Base-by-base conservation (phyloP, 2,888 invertebrate genomes). In the Agonum fuliginosum region DNA sequence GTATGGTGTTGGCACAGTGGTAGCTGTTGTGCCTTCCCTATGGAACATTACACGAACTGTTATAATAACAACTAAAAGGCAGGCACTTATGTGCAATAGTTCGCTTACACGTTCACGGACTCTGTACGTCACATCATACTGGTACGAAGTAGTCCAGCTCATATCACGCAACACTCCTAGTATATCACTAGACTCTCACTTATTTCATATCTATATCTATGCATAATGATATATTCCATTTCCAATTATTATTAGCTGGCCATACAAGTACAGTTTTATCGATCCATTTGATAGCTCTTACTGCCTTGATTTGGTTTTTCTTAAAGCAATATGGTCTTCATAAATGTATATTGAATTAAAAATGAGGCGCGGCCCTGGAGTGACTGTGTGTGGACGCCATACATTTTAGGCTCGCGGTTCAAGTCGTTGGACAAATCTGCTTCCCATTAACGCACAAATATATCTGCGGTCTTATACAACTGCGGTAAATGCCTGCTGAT, bases 21-120 rank as follows among this genome's bases (percentile, higher is more conserved):
- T 77, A 77, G 77, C 77, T 75, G 75, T 70, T 70, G 86, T 86
- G 86, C 86, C 86, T 86, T 86, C 83, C 82, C 84, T 83, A 85
- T 85, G 85, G 84, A 86, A 85, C 84, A 86, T 85, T 86, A 67
- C 84, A 84, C 84, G 84, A 85, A 85, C 84, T 85, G 84, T 84
- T 84, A 82, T 82, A 82, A 85, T 84, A 82, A 85, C 84, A 85
- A 86, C 84, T 85, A 85, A 85, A 86, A 86, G 86, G 86, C 86
- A 86, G 86, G 86, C 86, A 86, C 85, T 79, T 85, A 84, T 86
- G 86, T 86, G 85, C 85, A 83, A 80, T 70, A 81, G 80, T 78
- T 80, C 79, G 81, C 82, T 81, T 81, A 48, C 67, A 75, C 54
- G 43, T 27, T 43, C 62, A 62, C 58, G 79, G 79, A 79, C 80